Base-by-base conservation (phyloP, 2,113 vertebrate genomes). In the Thinocorus orbignyianus region DNA sequence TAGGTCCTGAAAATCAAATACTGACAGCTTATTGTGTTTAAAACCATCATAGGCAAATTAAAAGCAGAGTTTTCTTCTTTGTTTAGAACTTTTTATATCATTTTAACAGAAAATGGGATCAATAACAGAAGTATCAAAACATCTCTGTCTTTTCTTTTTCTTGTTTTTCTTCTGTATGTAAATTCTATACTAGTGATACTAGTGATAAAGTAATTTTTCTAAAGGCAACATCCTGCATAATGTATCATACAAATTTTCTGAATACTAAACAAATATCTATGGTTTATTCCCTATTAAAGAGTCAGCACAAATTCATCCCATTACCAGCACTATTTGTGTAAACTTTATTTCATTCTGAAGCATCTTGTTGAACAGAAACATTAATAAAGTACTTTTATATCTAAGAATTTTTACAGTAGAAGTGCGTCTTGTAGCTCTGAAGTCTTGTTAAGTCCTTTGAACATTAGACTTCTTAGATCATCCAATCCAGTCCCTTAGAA, bases 251-350 rank as follows among this genome's bases (percentile, higher is more conserved):
- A 39, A 10, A 33, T 66, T 72, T 88, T 62, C 35, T 73, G 30
- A 71, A 51, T 35, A 24, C 3, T 5, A 37, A 37, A 65, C 2
- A 69, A 39, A 39, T 39, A 26, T 17, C 31, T 60, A 23, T 70
- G 20, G 13, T 3, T 54, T 89, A 71, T 71, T 71, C 37, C 8
- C 5, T 13, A 44, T 35, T 65, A 39, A 49, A 61, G 65, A 42
- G 7, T 39, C 10, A 83, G 15, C 3, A 52, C 8, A 71, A 65
- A 85, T 79, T 17, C 2, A 35, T 31, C 4, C 6, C 4, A 61
- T n/a, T 70, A 22, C 19, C 35, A 70, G 0, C 9, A 58, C 3
- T 64, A 49, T 64, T 78, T 69, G 4, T 0, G 1, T 41, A 41
- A 33, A 41, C 3, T 35, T 86, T 39, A 78, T 35, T 46, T 49